Conservation (phyloP, 2,113 vertebrate genomes). For the Microtus richardsoni region DNA sequence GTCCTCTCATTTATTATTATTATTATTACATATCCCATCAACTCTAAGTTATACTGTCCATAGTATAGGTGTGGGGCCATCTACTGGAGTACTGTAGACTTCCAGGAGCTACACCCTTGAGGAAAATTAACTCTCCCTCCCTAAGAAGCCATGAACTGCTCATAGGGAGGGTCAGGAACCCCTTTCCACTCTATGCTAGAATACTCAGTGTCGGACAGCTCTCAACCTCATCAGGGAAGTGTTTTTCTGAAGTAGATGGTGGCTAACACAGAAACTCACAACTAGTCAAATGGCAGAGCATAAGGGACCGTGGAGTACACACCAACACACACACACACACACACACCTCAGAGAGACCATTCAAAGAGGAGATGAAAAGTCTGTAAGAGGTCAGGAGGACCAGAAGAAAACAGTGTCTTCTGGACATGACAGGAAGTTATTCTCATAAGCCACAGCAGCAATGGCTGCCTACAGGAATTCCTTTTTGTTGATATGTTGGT, state of each 20-base stretch:
- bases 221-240: neutral
- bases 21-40: neutral
- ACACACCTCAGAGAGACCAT: neutral
- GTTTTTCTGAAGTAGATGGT: neutral
- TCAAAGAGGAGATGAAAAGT: neutral
- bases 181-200: neutral
- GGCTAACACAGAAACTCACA: neutral
- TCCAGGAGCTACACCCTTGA: neutral
- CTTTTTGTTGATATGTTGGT: neutral
- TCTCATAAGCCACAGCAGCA: neutral
- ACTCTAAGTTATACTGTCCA: neutral
- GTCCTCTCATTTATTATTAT: neutral
- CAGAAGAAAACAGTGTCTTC: neutral
- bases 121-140: neutral
- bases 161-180: neutral
- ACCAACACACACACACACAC: neutral
- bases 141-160: neutral
- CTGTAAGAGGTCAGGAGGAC: neutral
- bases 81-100: neutral
- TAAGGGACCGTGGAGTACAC: neutral
- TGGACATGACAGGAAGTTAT: too few species aligned
- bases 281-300: neutral
- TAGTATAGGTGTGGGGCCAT: neutral
- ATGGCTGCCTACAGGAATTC: neutral
- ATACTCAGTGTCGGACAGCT: neutral